A percentile compares a stretch with the other conserved stretches of the same genome.
phyloP scores from a whole-genome alignment of 2,113 vertebrate species.

The Pluvianellus socialis region DNA sequence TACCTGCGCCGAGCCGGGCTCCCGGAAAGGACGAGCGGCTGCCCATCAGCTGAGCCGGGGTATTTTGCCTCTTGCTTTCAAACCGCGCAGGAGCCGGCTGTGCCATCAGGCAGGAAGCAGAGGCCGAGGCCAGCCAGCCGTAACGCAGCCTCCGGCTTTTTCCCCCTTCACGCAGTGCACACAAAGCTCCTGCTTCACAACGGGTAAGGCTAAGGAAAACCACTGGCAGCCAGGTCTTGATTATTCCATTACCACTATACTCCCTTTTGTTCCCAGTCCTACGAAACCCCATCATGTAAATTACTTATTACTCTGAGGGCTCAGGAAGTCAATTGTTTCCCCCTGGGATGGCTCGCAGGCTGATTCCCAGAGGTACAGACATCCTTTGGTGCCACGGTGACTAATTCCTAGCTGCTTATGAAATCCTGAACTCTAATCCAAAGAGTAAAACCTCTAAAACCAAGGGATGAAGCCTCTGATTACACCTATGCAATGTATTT shows the following conservation, averaged over 20 bases:
- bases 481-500: background rate
- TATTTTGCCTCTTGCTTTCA: background rate
- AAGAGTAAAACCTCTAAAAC: background rate
- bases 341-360: background rate
- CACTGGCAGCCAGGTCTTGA: background rate
- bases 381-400: background rate
- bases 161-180: rapidly evolving
- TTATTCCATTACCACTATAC: background rate
- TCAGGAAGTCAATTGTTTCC: background rate
- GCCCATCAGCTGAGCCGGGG: background rate
- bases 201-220: background rate
- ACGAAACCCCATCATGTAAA: background rate
- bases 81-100: background rate
- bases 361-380: background rate
- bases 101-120: background rate
- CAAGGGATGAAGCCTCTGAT: background rate
- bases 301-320: background rate
- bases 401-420: background rate
- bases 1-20: background rate
- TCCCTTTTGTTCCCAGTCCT: background rate
- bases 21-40: background rate
- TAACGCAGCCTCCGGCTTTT: background rate
- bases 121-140: background rate
- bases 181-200: background rate
- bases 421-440: background rate